Evolutionary conservation across 2,888 invertebrate species (phyloP), one percentile per base, ranked within the genome.

Genomic region (Scaptomyza flava): DNA sequence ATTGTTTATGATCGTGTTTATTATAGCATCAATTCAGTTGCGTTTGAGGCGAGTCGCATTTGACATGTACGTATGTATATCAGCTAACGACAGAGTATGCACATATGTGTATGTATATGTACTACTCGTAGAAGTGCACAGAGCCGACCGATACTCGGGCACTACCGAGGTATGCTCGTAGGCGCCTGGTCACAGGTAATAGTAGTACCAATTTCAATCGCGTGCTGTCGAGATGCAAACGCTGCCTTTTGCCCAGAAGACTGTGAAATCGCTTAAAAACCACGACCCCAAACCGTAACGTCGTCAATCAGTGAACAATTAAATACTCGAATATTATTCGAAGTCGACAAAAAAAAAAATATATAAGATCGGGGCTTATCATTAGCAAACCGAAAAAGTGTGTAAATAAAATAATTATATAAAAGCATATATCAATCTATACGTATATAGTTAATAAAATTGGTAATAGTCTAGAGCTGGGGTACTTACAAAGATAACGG

Each of bases 191-290:
- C 34, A n/a, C 12, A 51, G 59, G 31, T 8, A 14, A 6, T 46
- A 42, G 5, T 72, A 74, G 74, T 74, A 60, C 53, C 52, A 63
- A 54, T 60, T 63, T 12, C 38, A 58, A 72, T 57, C 74, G 74
- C 77, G 67, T 47, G 43, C 57, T 43, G 74, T 67, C 74, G 67
- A 74, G 77, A 74, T 74, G 74, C 74, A 38, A 67, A 31, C 20
- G 34, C 45, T 69, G 41, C 33, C 34, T 12, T 3, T 12, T 31
- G n/a, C 7, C 34, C 33, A 30, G 12, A 50, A 59, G 45, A 51
- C 34, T 7, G 47, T 46, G 41, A 36, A 52, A 50, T 65, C 72
- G 52, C 17, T 33, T 0, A 47, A 11, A 6, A 17, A 20, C 20
- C 52, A 45, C 33, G 54, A 46, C 7, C 36, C 31, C 17, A 42